These are phyloP conservation scores for Symphodus melops DNA, from an alignment of 2,113 vertebrate species.

Conservation along the genomic window DNA sequence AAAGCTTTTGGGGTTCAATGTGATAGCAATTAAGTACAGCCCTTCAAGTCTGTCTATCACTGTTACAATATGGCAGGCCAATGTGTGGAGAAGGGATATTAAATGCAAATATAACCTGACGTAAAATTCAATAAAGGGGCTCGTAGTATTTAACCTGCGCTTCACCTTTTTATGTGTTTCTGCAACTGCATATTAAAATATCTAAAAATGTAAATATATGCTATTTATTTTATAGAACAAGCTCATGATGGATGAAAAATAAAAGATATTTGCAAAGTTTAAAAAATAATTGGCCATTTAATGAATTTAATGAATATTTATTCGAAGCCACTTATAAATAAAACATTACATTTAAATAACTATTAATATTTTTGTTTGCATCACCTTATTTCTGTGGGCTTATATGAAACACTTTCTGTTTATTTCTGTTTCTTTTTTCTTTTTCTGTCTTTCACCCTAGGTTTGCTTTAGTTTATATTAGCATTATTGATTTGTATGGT, in stretches of 20 bases:
- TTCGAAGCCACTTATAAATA: not conserved
- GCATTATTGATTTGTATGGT: not conserved
- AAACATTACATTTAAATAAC: too few species aligned
- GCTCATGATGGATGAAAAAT: not conserved
- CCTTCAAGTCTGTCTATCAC: constrained; percentile 48
- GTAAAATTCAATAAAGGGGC: constrained; percentile 39
- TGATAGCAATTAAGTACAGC: constrained; percentile 39
- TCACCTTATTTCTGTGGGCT: too few species aligned
- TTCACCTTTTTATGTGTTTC: constrained; percentile 17
- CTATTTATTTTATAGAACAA: not conserved
- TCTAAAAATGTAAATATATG: constrained; percentile 4
- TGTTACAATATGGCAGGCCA: constrained; percentile 39
- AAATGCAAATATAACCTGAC: constrained; percentile 65
- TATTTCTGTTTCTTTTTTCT: too few species aligned
- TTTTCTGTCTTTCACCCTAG: not conserved
- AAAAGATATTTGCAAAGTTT: not conserved
- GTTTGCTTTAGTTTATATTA: not conserved
- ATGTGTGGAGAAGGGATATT: constrained; percentile 47
- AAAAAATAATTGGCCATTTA: not conserved
- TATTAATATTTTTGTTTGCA: not conserved
- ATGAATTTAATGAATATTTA: not conserved
- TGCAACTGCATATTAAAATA: constrained; percentile 8
- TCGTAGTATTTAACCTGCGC: constrained; percentile 23
- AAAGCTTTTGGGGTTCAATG: constrained; percentile 42
- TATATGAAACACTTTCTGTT: too few species aligned